These are phyloP conservation scores for Archips crataeganus DNA, from an alignment of 2,888 invertebrate species.

Conservation along the genomic window DNA sequence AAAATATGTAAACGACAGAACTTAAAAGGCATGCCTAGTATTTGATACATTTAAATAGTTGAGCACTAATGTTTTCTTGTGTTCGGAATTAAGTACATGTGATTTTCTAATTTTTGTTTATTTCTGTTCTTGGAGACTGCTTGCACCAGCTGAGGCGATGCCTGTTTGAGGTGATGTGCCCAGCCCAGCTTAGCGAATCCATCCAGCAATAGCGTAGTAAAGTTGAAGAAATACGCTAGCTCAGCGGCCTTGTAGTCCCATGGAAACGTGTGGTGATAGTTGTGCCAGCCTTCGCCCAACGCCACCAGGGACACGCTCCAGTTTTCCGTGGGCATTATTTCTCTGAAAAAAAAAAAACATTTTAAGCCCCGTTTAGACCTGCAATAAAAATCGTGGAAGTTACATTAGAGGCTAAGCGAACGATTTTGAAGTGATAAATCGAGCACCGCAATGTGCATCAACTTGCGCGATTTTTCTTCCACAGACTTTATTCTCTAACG, in stretches of 20 bases:
- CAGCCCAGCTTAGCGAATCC: slow-evolving; percentile 89
- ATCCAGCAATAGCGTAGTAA: slow-evolving; percentile 90
- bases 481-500: too few species aligned
- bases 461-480: too few species aligned
- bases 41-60: too few species aligned
- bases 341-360: slow-evolving; percentile 73
- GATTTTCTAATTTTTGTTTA: slow-evolving; percentile 4
- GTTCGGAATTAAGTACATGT: too few species aligned
- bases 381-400: too few species aligned
- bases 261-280: slow-evolving; percentile 97
- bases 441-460: too few species aligned
- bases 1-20: too few species aligned
- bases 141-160: slow-evolving; percentile 83
- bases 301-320: slow-evolving; percentile 89
- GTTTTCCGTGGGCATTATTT: slow-evolving; percentile 93
- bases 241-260: slow-evolving; percentile 97
- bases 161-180: slow-evolving; percentile 91
- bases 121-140: slow-evolving; percentile 83
- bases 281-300: slow-evolving; percentile 97
- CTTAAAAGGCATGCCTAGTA: too few species aligned
- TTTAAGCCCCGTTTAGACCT: too few species aligned
- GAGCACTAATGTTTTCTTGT: too few species aligned
- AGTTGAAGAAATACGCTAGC: slow-evolving; percentile 89
- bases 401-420: too few species aligned
- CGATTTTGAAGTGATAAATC: too few species aligned